A percentile compares a stretch with the other conserved stretches of the same genome.
phyloP scores from a whole-genome alignment of 2,797 vertebrate genomes.

The Poeciliopsis gracilis region DNA sequence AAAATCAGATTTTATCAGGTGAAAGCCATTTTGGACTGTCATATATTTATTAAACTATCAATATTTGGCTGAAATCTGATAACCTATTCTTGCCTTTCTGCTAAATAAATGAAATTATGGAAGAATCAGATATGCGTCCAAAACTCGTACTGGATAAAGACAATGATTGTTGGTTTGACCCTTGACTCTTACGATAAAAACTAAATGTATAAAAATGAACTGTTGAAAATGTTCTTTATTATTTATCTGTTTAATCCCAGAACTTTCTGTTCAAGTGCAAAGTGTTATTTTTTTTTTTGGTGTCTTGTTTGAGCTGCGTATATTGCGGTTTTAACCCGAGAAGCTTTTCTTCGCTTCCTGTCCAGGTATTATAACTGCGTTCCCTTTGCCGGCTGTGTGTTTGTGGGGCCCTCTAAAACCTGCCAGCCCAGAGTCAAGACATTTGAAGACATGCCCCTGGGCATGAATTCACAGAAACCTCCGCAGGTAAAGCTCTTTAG shows the following conservation, averaged over 20 bases:
- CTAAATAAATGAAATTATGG: background rate
- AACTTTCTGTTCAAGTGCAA: background rate
- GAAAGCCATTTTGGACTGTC: background rate
- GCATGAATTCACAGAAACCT: constrained; percentile 85
- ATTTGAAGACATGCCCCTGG: constrained; percentile 93
- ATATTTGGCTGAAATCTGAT: background rate
- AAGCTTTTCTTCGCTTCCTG: background rate
- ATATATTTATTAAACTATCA: background rate
- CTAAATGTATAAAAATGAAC: background rate
- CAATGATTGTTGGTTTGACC: background rate
- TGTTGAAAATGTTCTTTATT: background rate
- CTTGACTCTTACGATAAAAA: background rate
- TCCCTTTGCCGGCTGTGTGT: constrained; percentile 89
- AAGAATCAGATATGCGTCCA: background rate
- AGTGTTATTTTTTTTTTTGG: background rate
- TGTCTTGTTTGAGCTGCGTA: background rate
- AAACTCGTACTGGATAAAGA: background rate
- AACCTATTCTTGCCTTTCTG: background rate
- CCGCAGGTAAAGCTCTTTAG: constrained; percentile 83
- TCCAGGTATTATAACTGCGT: constrained; percentile 97
- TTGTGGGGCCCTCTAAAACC: constrained; percentile 84
- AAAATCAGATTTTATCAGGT: background rate
- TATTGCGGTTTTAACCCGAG: background rate
- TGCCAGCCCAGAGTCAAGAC: constrained; percentile 91
- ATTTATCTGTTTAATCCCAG: background rate